phyloP scores from a whole-genome alignment of 2,888 invertebrate genomes.

The Nemurella pictetii region DNA sequence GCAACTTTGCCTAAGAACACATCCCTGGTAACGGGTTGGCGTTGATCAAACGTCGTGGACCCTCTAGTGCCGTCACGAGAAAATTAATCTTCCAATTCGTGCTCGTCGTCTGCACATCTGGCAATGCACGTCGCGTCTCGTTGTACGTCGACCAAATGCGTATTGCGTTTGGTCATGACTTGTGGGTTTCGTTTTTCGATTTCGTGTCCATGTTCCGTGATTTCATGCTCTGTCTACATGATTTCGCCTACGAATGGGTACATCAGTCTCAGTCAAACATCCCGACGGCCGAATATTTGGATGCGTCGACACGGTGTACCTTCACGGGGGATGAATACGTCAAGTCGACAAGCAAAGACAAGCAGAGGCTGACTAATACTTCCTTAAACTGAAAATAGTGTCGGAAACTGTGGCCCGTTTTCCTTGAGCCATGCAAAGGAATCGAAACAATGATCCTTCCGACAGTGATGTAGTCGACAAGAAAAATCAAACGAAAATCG shows the following conservation, averaged over 20 bases:
- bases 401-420: not conserved
- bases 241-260: not conserved
- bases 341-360: too few species aligned
- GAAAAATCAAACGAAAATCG: conserved; percentile 15
- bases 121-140: too few species aligned
- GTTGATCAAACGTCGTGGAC: not conserved
- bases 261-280: not conserved
- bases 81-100: not conserved
- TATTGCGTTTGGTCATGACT: too few species aligned
- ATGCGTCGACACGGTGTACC: not conserved
- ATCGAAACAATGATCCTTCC: not conserved
- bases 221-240: too few species aligned
- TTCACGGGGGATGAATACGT: too few species aligned
- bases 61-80: not conserved
- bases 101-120: not conserved
- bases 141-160: too few species aligned
- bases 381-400: conserved; percentile 13
- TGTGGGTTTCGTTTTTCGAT: not conserved
- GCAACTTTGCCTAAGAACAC: not conserved
- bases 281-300: not conserved
- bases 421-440: not conserved
- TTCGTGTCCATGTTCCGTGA: not conserved
- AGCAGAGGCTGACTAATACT: conserved; percentile 5
- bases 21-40: not conserved
- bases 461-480: conserved; percentile 8